Evolutionary conservation across 2,888 invertebrate genomes (phyloP).

Genomic region (Nasonovia ribisnigri): DNA sequence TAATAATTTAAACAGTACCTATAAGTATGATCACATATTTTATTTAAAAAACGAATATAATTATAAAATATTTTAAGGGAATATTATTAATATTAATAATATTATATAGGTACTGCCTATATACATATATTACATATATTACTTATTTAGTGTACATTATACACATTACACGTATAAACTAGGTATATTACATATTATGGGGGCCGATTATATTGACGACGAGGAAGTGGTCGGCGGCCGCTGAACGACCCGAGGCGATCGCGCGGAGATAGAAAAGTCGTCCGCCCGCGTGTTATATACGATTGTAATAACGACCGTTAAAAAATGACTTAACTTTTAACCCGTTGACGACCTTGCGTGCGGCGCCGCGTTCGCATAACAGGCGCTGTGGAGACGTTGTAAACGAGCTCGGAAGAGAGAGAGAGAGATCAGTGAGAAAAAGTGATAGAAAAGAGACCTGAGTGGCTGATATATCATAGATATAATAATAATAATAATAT

Average conservation of each 20-base stretch:
- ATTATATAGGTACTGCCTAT: background rate
- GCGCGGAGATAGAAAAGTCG: slow-evolving; percentile 7
- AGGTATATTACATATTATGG: background rate
- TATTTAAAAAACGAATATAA: background rate
- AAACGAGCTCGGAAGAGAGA: background rate
- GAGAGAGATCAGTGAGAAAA: background rate
- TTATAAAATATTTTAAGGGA: background rate
- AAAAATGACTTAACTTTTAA: slow-evolving; percentile 44
- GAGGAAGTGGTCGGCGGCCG: background rate
- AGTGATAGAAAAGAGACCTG: background rate
- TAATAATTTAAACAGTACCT: background rate
- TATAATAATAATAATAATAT: slow-evolving; percentile 1
- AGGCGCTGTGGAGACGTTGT: background rate
- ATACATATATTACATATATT: background rate
- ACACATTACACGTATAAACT: background rate
- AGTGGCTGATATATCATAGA: background rate
- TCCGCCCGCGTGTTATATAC: background rate
- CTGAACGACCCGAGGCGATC: background rate
- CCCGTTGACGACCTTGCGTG: slow-evolving; percentile 40
- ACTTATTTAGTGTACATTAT: background rate
- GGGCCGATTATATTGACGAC: background rate
- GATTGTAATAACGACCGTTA: slow-evolving; percentile 18
- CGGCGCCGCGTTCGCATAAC: background rate
- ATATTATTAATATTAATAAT: background rate
- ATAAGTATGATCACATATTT: background rate